These are phyloP conservation scores for Enoplosus armatus DNA, from an alignment of 2,797 vertebrate species.

Conservation along the genomic window DNA sequence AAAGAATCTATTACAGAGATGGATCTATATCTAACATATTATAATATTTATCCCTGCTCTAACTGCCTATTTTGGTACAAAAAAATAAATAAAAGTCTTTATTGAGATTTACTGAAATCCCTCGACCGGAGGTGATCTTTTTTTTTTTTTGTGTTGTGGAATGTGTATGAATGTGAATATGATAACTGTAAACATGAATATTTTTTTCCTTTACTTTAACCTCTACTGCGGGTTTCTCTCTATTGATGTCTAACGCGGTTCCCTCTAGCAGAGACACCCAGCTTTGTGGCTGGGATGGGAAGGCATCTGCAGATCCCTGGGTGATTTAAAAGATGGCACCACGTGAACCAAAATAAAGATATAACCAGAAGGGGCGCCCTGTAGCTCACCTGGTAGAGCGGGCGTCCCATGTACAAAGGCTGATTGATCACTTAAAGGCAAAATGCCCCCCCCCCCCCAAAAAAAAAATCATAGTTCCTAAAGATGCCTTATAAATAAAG, in stretches of 20 bases:
- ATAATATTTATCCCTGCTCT: slow-evolving; percentile 96
- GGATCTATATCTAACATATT: slow-evolving; percentile 90
- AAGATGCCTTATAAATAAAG: too few relatives aligned
- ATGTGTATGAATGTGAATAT: slow-evolving; percentile 79
- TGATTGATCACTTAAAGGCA: too few relatives aligned
- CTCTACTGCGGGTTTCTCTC: slow-evolving; percentile 73
- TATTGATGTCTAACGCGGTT: slow-evolving; percentile 39
- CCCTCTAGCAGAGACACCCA: not conserved
- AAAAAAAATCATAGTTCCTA: too few relatives aligned
- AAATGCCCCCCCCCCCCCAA: too few relatives aligned
- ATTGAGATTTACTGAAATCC: slow-evolving; percentile 94
- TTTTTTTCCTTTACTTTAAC: slow-evolving; percentile 86
- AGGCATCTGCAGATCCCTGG: not conserved
- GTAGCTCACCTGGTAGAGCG: too few relatives aligned
- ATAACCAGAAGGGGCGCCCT: too few relatives aligned
- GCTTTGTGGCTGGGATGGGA: not conserved
- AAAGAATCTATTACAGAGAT: slow-evolving; percentile 91
- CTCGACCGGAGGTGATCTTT: slow-evolving; percentile 86
- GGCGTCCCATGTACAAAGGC: too few relatives aligned
- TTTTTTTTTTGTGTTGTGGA: slow-evolving; percentile 90
- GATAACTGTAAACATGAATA: slow-evolving; percentile 86
- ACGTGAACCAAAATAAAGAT: not conserved
- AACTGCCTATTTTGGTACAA: slow-evolving; percentile 99
- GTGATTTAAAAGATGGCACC: not conserved
- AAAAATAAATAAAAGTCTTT: slow-evolving; percentile 88